Evolutionary conservation across 2,113 vertebrate species (phyloP).

Genomic region (Theristicus caerulescens): DNA sequence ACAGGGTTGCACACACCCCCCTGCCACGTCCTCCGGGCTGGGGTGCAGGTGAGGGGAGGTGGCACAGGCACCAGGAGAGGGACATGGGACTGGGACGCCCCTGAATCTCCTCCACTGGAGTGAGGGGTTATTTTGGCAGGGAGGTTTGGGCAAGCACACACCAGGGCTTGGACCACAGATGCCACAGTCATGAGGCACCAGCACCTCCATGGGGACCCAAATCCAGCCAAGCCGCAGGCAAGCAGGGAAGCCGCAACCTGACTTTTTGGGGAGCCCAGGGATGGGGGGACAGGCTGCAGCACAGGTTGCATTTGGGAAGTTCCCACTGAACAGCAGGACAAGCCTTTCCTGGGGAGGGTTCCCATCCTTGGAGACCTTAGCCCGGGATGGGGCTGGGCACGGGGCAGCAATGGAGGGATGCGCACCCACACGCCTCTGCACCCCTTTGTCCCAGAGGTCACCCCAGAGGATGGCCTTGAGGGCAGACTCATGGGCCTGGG

Average conservation of each 20-base stretch:
- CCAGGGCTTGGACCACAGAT: background rate
- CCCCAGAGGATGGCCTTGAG: background rate
- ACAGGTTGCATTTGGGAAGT: background rate
- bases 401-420: background rate
- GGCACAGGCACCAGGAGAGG: background rate
- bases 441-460: background rate
- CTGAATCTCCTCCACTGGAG: fast-evolving
- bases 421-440: background rate
- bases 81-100: fast-evolving
- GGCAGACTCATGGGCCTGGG: background rate
- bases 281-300: fast-evolving
- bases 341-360: background rate
- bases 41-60: background rate
- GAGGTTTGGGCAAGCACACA: background rate
- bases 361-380: background rate
- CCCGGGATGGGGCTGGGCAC: background rate
- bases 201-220: background rate
- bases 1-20: background rate
- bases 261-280: background rate
- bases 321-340: background rate
- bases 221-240: fast-evolving
- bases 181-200: background rate
- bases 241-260: background rate
- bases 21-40: background rate
- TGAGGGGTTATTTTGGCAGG: background rate